These are phyloP conservation scores for Synergus laeviventris DNA, from an alignment of 2,888 invertebrate genomes.

Conservation along the genomic window DNA sequence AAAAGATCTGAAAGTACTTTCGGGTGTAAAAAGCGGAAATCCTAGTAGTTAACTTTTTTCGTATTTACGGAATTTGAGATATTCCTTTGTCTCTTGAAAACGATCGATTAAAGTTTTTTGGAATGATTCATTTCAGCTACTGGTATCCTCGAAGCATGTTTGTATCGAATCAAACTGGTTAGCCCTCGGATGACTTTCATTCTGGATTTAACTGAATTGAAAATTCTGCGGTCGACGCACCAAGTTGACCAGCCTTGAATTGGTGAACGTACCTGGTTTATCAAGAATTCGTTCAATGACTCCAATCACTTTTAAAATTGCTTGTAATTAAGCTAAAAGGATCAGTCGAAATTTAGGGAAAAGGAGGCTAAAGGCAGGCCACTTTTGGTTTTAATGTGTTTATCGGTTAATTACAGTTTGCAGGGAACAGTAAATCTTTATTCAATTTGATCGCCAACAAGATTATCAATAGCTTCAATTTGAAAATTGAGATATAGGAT, in stretches of 20 bases:
- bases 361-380: not conserved
- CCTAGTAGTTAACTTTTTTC: no score
- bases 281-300: slow-evolving; percentile 37
- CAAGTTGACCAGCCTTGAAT: slow-evolving; percentile 23
- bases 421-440: no score
- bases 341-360: not conserved
- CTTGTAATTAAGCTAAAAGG: not conserved
- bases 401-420: no score
- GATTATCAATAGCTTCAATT: no score
- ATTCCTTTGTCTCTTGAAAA: slow-evolving; percentile 15
- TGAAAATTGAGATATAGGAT: no score
- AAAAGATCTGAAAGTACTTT: not conserved
- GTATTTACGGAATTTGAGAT: not conserved
- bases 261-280: slow-evolving; percentile 22
- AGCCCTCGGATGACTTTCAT: slow-evolving; percentile 34
- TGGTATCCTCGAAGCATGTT: slow-evolving; percentile 27
- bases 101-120: not conserved
- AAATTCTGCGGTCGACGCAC: slow-evolving; percentile 30
- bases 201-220: slow-evolving; percentile 28
- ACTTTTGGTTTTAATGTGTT: no score
- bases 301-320: slow-evolving; percentile 23
- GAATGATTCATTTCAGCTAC: slow-evolving; percentile 28
- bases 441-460: no score
- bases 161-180: slow-evolving; percentile 29
- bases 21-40: not conserved